Evolutionary conservation across 2,888 invertebrate species (phyloP), one percentile per base, ranked within the genome.

Genomic region (Sesia apiformis): DNA sequence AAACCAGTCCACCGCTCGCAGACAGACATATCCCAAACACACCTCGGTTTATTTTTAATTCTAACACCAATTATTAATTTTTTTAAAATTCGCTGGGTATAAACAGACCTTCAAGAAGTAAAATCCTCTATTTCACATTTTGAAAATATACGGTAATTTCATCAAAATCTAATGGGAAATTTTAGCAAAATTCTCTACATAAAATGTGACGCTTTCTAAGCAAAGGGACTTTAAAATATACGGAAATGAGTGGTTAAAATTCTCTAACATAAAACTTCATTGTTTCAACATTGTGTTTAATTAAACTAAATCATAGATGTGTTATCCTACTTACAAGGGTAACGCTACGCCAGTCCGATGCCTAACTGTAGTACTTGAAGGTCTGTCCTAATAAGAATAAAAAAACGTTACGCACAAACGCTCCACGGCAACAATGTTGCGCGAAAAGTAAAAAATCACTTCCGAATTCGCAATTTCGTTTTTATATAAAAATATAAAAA

Each of bases 401-500:
- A 50, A 38, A 23, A 50, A 50, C 39, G 50, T 46, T 46, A 23
- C 23, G 42, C 42, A 5, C 55, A 53, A 51, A 51, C 49, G 42
- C 52, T 40, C 38, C 50, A 52, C 64, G 62, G 70, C 72, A 76
- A 50, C 39, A 69, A 78, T 76, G 69, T 82, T 84, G 86, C 87
- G 84, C 84, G 78, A 38, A 78, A 85, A 87, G 74, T 76, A 78
- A 82, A 84, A 80, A 80, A 82, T 72, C 81, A 84, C 85, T 74
- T 81, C 79, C 84, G 82, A 86, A 86, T 87, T 79, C 82, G 78
- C 81, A 78, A 82, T 81, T 81, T 81, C 74, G 75, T 83, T 85
- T 78, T 81, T 86, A 40, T 88, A 88, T 88, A 88, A 88, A 88
- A 88, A 88, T 88, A 88, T 85, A 88, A 88, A 88, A 88, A 87